Percentiles rank a stretch among this genome's conserved stretches.
Conservation (phyloP, 2,797 vertebrate genomes). For the Anguilla megastoma region DNA sequence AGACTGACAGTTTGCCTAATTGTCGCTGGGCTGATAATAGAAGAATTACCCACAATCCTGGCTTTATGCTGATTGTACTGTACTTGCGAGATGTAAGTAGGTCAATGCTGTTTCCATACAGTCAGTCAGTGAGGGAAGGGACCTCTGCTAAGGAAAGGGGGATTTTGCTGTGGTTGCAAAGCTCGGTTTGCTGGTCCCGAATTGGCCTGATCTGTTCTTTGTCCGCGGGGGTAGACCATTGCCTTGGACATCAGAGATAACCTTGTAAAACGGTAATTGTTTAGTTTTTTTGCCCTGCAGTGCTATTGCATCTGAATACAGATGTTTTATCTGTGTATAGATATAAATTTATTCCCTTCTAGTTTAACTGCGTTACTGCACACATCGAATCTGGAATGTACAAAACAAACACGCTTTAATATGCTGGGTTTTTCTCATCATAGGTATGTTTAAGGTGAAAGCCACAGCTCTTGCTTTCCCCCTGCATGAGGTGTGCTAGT, state of each 20-base stretch:
- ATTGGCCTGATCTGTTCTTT: not conserved
- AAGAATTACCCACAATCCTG: slow-evolving; percentile 47
- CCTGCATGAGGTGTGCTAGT: too few relatives aligned
- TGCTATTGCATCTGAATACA: not conserved
- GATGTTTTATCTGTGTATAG: slow-evolving; percentile 2
- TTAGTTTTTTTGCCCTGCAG: not conserved
- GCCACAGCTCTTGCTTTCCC: not conserved
- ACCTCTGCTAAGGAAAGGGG: slow-evolving; percentile 1
- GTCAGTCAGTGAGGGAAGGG: slow-evolving; percentile 42
- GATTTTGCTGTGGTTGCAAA: not conserved
- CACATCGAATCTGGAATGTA: not conserved
- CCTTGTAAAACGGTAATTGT: slow-evolving; percentile 2
- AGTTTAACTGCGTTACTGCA: not conserved
- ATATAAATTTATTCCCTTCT: not conserved
- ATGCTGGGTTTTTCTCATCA: not conserved
- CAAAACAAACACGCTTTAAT: not conserved
- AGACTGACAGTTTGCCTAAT: slow-evolving; percentile 52
- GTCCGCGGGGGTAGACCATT: not conserved
- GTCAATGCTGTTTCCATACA: slow-evolving; percentile 45
- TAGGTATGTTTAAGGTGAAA: not conserved
- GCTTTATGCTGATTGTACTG: slow-evolving; percentile 57
- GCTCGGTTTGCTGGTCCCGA: not conserved
- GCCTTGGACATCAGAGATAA: slow-evolving; percentile 6
- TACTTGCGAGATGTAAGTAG: slow-evolving; percentile 55
- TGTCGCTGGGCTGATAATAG: slow-evolving; percentile 53